These are phyloP conservation scores for Campoletis raptor DNA, from an alignment of 2,888 invertebrate genomes.

Conservation along the genomic window DNA sequence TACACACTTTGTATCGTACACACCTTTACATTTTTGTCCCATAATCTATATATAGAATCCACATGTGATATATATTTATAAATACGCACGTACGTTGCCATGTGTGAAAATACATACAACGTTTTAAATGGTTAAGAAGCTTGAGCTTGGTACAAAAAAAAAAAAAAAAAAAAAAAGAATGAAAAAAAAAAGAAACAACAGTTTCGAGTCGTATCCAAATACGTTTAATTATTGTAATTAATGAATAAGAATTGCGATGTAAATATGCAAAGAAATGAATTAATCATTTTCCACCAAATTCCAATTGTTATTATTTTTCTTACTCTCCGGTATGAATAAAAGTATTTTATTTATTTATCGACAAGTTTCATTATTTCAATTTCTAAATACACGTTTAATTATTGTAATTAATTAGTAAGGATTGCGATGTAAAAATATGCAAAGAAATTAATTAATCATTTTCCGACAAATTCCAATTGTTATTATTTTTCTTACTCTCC, in stretches of 20 bases:
- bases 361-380: background rate
- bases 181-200: background rate
- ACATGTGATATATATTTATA: background rate
- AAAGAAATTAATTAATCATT: background rate
- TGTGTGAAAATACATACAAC: background rate
- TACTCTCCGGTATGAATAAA: background rate
- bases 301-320: background rate
- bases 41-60: constrained; percentile 19
- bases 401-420: background rate
- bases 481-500: background rate
- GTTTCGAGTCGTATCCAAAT: background rate
- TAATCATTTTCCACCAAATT: background rate
- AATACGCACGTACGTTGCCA: no score
- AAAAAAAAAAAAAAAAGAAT: background rate
- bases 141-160: background rate
- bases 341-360: background rate
- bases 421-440: background rate
- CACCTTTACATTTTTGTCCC: constrained; percentile 58
- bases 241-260: background rate
- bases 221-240: background rate
- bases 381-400: no score
- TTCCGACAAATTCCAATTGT: background rate
- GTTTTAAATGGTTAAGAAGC: background rate
- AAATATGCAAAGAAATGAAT: background rate
- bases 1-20: constrained; percentile 26